Conservation (phyloP, 2,113 vertebrate genomes). For the Sander lucioperca region DNA sequence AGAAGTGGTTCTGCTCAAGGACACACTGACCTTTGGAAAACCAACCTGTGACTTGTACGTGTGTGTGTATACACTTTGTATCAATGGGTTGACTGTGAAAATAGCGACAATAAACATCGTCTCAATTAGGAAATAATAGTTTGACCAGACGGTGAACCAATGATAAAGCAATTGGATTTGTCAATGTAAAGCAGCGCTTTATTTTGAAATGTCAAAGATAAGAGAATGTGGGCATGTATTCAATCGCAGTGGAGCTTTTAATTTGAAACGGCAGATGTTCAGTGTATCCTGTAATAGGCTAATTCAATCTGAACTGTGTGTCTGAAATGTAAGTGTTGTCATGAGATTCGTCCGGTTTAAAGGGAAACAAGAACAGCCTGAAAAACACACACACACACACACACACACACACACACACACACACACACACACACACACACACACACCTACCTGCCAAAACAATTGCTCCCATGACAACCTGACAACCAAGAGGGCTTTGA, state of each 20-base stretch:
- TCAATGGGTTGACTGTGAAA: not conserved
- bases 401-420: not conserved
- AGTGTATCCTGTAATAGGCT: not conserved
- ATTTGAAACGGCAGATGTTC: slow-evolving; percentile 41
- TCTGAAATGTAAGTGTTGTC: slow-evolving; percentile 20
- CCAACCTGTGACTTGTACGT: not conserved
- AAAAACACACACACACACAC: not conserved
- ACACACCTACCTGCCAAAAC: slow-evolving; percentile 34
- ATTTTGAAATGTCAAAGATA: slow-evolving; percentile 37
- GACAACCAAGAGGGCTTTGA: slow-evolving; percentile 44
- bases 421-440: not conserved
- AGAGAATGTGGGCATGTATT: not conserved
- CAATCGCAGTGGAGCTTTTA: slow-evolving; percentile 19
- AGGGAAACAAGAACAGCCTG: slow-evolving; percentile 7
- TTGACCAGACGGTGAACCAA: not conserved
- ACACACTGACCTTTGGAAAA: not conserved
- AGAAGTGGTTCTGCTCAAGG: not conserved
- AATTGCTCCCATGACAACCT: slow-evolving; percentile 54
- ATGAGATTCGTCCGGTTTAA: slow-evolving; percentile 26
- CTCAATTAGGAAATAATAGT: not conserved
- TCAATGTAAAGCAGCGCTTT: not conserved
- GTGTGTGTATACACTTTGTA: not conserved
- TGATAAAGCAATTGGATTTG: not conserved
- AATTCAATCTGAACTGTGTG: slow-evolving; percentile 27
- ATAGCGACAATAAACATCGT: not conserved